These are phyloP conservation scores for Perizoma flavofasciatum DNA, from an alignment of 2,888 invertebrate species.

Conservation along the genomic window DNA sequence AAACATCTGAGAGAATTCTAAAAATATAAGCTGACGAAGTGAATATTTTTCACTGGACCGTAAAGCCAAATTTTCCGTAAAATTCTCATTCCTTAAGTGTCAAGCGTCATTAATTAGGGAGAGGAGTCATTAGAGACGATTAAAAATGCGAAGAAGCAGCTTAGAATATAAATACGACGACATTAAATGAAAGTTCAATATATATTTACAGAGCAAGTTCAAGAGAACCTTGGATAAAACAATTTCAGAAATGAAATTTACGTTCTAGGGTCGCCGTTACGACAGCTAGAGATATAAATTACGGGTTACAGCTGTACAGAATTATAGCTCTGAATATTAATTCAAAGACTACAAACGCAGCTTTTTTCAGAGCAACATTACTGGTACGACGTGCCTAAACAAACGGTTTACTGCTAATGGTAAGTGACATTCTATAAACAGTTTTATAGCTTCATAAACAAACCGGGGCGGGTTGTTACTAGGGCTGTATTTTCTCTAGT, in stretches of 20 bases:
- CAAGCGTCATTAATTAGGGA: constrained; percentile 73
- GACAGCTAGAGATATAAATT: constrained; percentile 43
- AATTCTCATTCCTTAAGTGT: constrained; percentile 64
- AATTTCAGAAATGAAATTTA: constrained; percentile 29
- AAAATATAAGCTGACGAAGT: constrained; percentile 30
- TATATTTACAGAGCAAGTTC: constrained; percentile 19
- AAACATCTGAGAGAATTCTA: constrained; percentile 16
- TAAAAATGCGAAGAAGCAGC: constrained; percentile 65
- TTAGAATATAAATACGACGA: constrained; percentile 64
- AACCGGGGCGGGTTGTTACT: constrained; percentile 49
- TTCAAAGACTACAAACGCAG: constrained; percentile 45
- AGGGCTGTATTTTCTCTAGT: constrained; percentile 44
- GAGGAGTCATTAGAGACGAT: constrained; percentile 73
- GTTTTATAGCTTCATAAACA: constrained; percentile 60
- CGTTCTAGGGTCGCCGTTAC: constrained; percentile 34
- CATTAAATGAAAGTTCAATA: constrained; percentile 40
- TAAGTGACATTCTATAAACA: constrained; percentile 40
- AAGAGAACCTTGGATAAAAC: constrained; percentile 21
- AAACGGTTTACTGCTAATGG: constrained; percentile 41
- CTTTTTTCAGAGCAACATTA: constrained; percentile 28
- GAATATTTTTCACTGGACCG: constrained; percentile 29
- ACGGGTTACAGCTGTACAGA: constrained; percentile 41
- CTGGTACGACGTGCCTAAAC: constrained; percentile 38
- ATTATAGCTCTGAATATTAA: constrained; percentile 47
- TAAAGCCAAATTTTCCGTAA: constrained; percentile 53